Base-by-base conservation (phyloP, 2,888 invertebrate species). In the Ommatoiulus sabulosus region DNA sequence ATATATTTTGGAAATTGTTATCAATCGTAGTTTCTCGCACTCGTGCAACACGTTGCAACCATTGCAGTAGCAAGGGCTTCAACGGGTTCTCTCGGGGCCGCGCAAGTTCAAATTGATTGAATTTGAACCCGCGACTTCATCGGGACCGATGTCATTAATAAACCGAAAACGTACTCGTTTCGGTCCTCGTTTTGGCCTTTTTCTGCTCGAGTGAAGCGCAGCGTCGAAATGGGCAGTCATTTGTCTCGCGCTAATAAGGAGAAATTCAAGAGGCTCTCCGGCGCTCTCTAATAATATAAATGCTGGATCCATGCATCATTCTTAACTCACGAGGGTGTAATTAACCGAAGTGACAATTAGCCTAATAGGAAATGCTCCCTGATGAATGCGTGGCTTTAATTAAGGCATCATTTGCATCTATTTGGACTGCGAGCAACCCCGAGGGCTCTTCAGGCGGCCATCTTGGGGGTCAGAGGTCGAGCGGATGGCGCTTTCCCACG, bases 281-380 rank as follows among this genome's bases (percentile, higher is more conserved):
- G 12, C 57, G 10, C 20, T 63, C 63, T 63, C 63, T 63, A 63
- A 63, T 63, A 63, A 63, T 63, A 63, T 63, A 63, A 63, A 63
- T 63, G 63, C 63, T 63, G 63, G 63, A 63, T 63, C 63, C 63
- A 63, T 63, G 63, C 63, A 63, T 63, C 63, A 63, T 63, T 63
- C 63, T 63, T 63, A 85, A 88, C 44, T 88, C 85, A 88, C 88
- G 48, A 88, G 88, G 88, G 88, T 88, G 86, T 85, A 88, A 88
- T 88, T 85, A 88, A 48, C 46, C 86, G 44, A 85, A 88, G 88
- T 88, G 88, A 88, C 88, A 88, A 88, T 88, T 88, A 88, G 85
- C 52, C 46, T 85, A 88, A 84, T 46, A 46, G 88, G 44, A 84
- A 46, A 46, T 24, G 84, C 86, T 52, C 86, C 80, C 86, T 85